These are phyloP conservation scores for Montipora capricornis DNA, from an alignment of 64 coral and sea anemone species.

Conservation along the genomic window DNA sequence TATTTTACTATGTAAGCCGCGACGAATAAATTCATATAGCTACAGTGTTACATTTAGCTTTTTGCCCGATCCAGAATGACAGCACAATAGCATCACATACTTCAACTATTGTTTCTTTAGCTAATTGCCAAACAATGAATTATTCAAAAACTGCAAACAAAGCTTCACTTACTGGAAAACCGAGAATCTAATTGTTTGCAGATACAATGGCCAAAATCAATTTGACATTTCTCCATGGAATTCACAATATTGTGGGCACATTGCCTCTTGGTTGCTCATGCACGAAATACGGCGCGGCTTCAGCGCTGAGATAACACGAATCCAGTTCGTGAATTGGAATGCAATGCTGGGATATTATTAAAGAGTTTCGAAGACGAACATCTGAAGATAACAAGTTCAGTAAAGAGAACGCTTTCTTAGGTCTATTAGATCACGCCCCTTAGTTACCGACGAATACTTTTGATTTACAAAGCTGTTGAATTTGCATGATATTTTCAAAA, in stretches of 20 bases:
- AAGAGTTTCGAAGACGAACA: not conserved
- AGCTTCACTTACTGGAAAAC: conserved; percentile 26
- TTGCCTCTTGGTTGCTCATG: not conserved
- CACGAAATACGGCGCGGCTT: not conserved
- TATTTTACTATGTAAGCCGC: not conserved
- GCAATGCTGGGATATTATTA: not conserved
- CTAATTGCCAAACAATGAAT: conserved; percentile 57
- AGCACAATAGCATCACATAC: conserved; percentile 21
- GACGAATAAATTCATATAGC: not conserved
- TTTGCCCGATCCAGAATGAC: conserved; percentile 20
- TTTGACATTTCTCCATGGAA: conserved; percentile 49
- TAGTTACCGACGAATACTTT: not conserved
- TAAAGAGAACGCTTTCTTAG: not conserved
- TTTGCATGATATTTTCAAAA: conserved; percentile 10
- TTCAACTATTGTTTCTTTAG: conserved; percentile 4
- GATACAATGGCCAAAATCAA: conserved; percentile 50
- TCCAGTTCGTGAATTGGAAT: not conserved
- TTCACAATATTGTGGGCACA: conserved; percentile 6
- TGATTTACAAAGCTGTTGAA: conserved; percentile 5
- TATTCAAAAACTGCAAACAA: conserved; percentile 23
- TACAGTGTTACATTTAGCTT: conserved; percentile 56
- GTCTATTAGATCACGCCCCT: not conserved
- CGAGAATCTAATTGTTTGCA: conserved; percentile 40
- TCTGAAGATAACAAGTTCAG: not conserved
- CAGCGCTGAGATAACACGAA: too few relatives aligned